A percentile compares a stretch with the other conserved stretches of the same genome.
Conservation (phyloP, 2,888 invertebrate species). For the Steinernema hermaphroditum region DNA sequence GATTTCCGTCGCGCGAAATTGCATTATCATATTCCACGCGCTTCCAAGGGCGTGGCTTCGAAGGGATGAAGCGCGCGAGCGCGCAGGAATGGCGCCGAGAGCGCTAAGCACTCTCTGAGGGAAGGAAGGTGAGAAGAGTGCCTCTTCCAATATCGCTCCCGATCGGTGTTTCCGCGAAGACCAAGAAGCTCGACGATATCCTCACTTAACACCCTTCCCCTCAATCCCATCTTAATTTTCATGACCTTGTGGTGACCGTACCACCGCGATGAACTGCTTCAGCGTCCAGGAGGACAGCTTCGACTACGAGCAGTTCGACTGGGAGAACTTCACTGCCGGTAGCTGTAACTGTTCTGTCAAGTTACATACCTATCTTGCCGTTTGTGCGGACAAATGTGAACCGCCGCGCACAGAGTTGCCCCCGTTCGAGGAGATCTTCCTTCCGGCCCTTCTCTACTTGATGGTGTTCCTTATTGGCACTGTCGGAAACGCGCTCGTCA, state of each 20-base stretch:
- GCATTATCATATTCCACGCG: slow-evolving; percentile 20
- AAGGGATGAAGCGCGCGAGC: too few relatives aligned
- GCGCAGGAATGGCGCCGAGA: too few relatives aligned
- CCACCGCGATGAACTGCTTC: not conserved
- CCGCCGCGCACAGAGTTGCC: slow-evolving; percentile 31
- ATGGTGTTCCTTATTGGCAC: slow-evolving; percentile 56
- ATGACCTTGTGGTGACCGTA: not conserved
- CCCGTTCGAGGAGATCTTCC: slow-evolving; percentile 49
- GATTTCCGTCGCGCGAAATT: not conserved
- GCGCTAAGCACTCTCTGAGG: not conserved
- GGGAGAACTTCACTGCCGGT: slow-evolving; percentile 42
- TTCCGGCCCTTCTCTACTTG: slow-evolving; percentile 53
- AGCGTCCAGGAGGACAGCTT: slow-evolving; percentile 10
- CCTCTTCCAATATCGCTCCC: not conserved
- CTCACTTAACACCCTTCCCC: not conserved
- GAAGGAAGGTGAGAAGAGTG: slow-evolving; percentile 22
- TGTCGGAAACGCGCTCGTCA: slow-evolving; percentile 57
- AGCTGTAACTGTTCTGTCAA: slow-evolving; percentile 46
- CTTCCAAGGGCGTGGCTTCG: slow-evolving; percentile 8
- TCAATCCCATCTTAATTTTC: not conserved
- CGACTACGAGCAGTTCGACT: slow-evolving; percentile 41
- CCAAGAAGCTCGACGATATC: not conserved
- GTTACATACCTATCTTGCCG: slow-evolving; percentile 43
- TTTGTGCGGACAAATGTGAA: slow-evolving; percentile 39
- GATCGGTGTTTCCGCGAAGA: slow-evolving; percentile 1